Evolutionary conservation across 2,797 vertebrate species (phyloP), one percentile per base, ranked within the genome.

Genomic region (Spheniscus humboldti): DNA sequence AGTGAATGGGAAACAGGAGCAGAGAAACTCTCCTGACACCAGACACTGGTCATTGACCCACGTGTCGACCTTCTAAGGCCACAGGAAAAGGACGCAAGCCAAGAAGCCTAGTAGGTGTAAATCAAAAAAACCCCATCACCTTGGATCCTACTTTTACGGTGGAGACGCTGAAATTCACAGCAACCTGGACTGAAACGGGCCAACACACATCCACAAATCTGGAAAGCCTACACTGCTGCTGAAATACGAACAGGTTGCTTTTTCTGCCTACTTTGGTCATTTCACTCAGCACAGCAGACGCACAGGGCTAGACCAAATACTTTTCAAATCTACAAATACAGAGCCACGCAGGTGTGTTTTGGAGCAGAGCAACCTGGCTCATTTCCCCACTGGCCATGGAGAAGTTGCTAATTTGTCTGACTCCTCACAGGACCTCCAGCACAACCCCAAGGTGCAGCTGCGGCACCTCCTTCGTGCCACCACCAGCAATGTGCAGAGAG

Each of bases 41-140:
- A 56, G 47, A 41, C n/a, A 22, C 56, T 1, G 1, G 16, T 25
- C 69, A 27, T 1, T 37, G 47, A n/a, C 18, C n/a, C 56, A 18
- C 0, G 0, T 0, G 5, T 27, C 1, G 2, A 16, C 12, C 27
- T 87, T 87, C 57, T 48, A 39, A 79, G 83, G 15, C 41, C 50
- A 66, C 7, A 37, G 45, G 57, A 45, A 47, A 83, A 68, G 8
- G 14, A 59, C 79, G 60, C 11, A 63, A 73, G 53, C 19, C 13
- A 80, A 66, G 45, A 91, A 63, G 16, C 10, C 23, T 17, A 48
- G 5, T 3, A 22, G 33, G 24, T 37, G 39, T 56, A 78, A 57
- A 94, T 35, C 28, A 43, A 33, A 30, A 23, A 27, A 10, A 1
- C 3, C 30, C 30, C 30, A n/a, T 28, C 37, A 41, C 43, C 11